Base-by-base conservation (phyloP, 2,113 vertebrate species). In the Cyanistes caeruleus region DNA sequence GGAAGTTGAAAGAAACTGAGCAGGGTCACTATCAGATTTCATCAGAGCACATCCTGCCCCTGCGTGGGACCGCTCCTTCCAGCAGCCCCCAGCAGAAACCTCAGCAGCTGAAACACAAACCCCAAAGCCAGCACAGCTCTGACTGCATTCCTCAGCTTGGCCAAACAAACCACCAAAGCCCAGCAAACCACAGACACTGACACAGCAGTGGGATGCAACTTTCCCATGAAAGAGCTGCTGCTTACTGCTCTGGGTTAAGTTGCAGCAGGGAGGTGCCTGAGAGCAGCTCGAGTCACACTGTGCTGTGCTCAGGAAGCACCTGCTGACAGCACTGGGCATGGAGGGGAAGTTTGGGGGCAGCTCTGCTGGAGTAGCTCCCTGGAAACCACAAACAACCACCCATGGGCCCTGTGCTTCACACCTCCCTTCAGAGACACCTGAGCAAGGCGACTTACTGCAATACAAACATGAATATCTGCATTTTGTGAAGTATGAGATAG, bases 201-300 rank as follows among this genome's bases (percentile, higher is more conserved):
- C 81, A 72, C 1, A 0, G 5, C 3, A 5, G 13, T 2, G 70
- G 56, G 56, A 51, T 3, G 28, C 21, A 27, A 41, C 48, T 53
- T 69, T 62, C 64, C 35, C 35, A 53, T 37, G 2, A 8, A 89
- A 49, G 55, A 31, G 37, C 39, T 90, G 35, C 64, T 86, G 78
- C 41, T 67, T 5, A 8, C 64, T 28, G 9, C 13, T 69, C 46
- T 7, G 9, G 19, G 19, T 63, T 27, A 16, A 58, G 7, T 0
- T 11, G 62, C 15, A 20, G 33, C 62, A 52, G 41, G 25, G 41
- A 88, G 46, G 35, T 3, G 44, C 12, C 53, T 1, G 30, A 23
- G 62, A 28, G 72, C 2, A 3, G 48, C 53, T 15, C 2, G 1
- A 30, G 43, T 0, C 5, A 48, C 7, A 10, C 41, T n/a, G 51